Base-by-base conservation (phyloP, 2,888 invertebrate genomes). In the Adelognathus sp. region DNA sequence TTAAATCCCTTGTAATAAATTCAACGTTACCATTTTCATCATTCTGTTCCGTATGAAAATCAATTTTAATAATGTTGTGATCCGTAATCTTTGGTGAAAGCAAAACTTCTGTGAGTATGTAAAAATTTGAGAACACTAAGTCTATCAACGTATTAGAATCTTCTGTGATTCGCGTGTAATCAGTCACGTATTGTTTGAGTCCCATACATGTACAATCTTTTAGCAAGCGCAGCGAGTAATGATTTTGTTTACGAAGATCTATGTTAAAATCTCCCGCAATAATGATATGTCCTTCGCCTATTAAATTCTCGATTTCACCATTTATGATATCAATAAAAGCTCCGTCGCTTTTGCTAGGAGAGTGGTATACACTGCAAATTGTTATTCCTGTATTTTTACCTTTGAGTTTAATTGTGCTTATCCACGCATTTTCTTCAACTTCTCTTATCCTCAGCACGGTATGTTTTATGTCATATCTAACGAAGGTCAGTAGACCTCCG, bases 101-200 rank as follows among this genome's bases (percentile, higher is more conserved):
- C 16, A 41, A 14, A 9, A 77, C 60, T 29, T 72, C 36, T 50
- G 33, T 31, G 33, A 7, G 24, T 1, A 72, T 36, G 29, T 27
- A 29, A 27, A 72, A 63, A 72, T 72, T 60, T 27, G 67, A 56
- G 29, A 77, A 77, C 9, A 77, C 72, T 60, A 67, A 9, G 41
- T 77, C 60, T 24, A 67, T 75, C 6, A 73, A 11, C 36, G 73
- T 73, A 3, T 64, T 9, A 0, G 54, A 54, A 18, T 7, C 31
- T 24, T 33, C 36, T n/a, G 77, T 72, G 16, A 44, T 46, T 67
- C 72, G 61, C 6, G 61, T 77, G 5, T n/a, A 33, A 9, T 6
- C 29, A 3, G 33, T 60, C 7, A 66, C 41, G 18, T 56, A 46
- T 31, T 77, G 67, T 39, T 72, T 72, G 7, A 66, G 9, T 39